These are phyloP conservation scores for Sebastiscus albofasciatus DNA, from an alignment of 2,797 vertebrate species.

Conservation along the genomic window DNA sequence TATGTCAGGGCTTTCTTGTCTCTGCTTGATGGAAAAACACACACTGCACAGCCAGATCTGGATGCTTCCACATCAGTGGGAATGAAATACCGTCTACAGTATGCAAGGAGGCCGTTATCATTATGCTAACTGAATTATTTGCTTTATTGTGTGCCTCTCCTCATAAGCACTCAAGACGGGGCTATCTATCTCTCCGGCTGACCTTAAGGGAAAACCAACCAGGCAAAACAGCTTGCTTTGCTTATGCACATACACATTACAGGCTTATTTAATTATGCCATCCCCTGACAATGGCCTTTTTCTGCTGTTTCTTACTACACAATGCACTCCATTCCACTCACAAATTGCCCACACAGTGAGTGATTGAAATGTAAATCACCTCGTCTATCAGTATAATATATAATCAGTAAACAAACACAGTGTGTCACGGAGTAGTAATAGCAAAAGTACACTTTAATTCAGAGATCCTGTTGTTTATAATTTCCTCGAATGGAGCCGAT, in stretches of 20 bases:
- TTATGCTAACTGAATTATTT: constrained; percentile 81
- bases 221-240: constrained; percentile 63
- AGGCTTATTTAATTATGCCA: constrained; percentile 73
- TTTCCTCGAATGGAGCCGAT: background rate
- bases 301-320: constrained; percentile 48
- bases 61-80: constrained; percentile 44
- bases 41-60: constrained; percentile 10
- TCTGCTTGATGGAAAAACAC: constrained; percentile 45
- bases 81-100: constrained; percentile 56
- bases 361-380: constrained; percentile 65
- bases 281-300: constrained; percentile 47
- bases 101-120: constrained; percentile 67
- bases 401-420: constrained; percentile 47
- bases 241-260: constrained; percentile 69
- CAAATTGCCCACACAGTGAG: constrained; percentile 57
- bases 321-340: constrained; percentile 53
- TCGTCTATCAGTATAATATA: constrained; percentile 20
- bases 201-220: constrained; percentile 65
- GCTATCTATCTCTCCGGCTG: constrained; percentile 70
- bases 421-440: constrained; percentile 19
- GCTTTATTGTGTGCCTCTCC: constrained; percentile 68
- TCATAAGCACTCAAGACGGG: constrained; percentile 62
- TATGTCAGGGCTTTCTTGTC: constrained; percentile 30
- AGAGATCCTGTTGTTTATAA: background rate
- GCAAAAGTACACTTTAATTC: background rate